Percentiles rank a stretch among this genome's conserved stretches.
These are phyloP conservation scores for Cabera pusaria DNA, from an alignment of 2,888 invertebrate species.

Conservation along the genomic window DNA sequence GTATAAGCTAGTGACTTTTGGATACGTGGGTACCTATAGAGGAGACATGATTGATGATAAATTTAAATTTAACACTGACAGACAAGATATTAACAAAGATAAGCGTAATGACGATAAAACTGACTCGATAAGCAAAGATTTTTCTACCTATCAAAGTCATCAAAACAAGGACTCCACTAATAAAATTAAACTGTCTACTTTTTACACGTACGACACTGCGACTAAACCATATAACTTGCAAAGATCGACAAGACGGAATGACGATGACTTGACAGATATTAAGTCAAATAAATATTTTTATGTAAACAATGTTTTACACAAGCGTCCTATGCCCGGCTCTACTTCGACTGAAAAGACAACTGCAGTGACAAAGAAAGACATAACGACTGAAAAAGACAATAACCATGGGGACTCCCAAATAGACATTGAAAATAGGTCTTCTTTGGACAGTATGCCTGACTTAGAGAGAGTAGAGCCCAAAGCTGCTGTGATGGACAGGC, in stretches of 20 bases:
- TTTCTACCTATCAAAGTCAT: slow-evolving; percentile 52
- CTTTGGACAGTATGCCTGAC: slow-evolving; percentile 52
- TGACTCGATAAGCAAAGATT: slow-evolving; percentile 63
- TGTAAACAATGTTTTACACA: slow-evolving; percentile 60
- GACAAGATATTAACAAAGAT: slow-evolving; percentile 25
- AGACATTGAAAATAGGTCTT: slow-evolving; percentile 60
- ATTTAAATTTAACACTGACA: slow-evolving; percentile 24
- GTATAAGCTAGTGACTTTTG: slow-evolving; percentile 75
- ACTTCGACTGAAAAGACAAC: slow-evolving; percentile 19
- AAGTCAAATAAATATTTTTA: slow-evolving; percentile 68
- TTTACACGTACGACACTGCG: slow-evolving; percentile 66
- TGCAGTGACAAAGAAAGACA: slow-evolving; percentile 33
- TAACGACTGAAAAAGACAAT: slow-evolving; percentile 46
- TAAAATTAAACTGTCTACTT: slow-evolving; percentile 65
- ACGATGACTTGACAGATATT: slow-evolving; percentile 46
- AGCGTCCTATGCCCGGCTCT: slow-evolving; percentile 22
- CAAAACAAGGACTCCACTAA: slow-evolving; percentile 42
- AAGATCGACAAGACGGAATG: slow-evolving; percentile 69
- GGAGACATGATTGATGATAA: slow-evolving; percentile 43
- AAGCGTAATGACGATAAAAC: slow-evolving; percentile 26
- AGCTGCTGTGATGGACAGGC: slow-evolving; percentile 34
- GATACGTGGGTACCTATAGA: slow-evolving; percentile 75
- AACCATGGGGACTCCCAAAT: slow-evolving; percentile 42
- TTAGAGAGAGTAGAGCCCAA: slow-evolving; percentile 52
- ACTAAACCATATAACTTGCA: slow-evolving; percentile 66